These are phyloP conservation scores for Zelostemma sp. DNA, from an alignment of 1,140 invertebrate genomes.

Conservation along the genomic window DNA sequence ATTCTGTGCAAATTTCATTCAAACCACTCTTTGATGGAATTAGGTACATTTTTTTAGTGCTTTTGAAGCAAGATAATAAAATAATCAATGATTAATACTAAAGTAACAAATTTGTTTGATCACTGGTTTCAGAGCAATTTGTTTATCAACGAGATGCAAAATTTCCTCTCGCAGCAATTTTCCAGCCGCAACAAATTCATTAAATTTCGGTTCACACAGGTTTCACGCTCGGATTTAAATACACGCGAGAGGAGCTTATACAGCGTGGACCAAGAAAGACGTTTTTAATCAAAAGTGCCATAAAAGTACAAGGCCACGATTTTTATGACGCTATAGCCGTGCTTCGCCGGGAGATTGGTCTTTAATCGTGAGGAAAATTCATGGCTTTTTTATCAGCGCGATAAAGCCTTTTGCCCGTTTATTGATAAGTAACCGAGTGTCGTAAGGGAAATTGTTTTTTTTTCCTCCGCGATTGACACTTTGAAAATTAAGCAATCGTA, in stretches of 20 bases:
- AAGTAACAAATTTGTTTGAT: too few relatives aligned
- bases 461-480: not conserved
- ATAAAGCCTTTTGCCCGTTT: conserved; percentile 16
- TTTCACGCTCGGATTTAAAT: conserved; percentile 37
- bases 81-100: too few relatives aligned
- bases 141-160: too few relatives aligned
- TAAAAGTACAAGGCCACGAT: conserved; percentile 27
- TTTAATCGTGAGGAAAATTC: conserved; percentile 30
- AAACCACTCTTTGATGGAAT: too few relatives aligned
- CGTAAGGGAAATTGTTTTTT: not conserved
- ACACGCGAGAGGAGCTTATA: conserved; percentile 25
- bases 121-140: too few relatives aligned
- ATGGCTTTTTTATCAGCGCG: conserved; percentile 19
- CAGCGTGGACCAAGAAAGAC: conserved; percentile 23
- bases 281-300: conserved; percentile 40
- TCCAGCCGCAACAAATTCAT: conserved; percentile 39
- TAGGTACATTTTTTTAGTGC: too few relatives aligned
- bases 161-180: conserved; percentile 11
- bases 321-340: conserved; percentile 22
- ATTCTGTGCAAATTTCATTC: too few relatives aligned
- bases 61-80: too few relatives aligned
- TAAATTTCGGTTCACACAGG: conserved; percentile 24
- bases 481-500: not conserved
- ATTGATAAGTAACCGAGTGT: not conserved
- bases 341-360: conserved; percentile 31